Conservation (phyloP, 2,797 vertebrate genomes). For the Amphiprion clarkii region DNA sequence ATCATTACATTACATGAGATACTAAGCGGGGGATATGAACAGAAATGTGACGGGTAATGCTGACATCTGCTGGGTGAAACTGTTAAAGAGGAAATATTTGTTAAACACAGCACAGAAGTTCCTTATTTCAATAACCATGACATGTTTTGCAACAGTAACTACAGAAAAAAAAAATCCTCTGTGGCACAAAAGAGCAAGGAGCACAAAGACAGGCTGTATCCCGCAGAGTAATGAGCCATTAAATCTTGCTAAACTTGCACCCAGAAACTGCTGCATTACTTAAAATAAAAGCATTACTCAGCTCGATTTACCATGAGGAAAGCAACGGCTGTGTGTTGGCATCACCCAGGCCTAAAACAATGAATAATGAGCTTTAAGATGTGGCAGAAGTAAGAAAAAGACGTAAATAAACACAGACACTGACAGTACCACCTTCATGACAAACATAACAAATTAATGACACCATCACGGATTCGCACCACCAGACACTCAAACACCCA, state of each 20-base stretch:
- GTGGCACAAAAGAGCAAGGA: constrained; percentile 43
- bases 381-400: constrained; percentile 16
- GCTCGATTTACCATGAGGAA: constrained; percentile 28
- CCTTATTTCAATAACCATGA: constrained; percentile 50
- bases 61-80: constrained; percentile 35
- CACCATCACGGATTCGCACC: constrained; percentile 54
- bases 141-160: constrained; percentile 34
- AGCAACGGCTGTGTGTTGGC: constrained; percentile 6
- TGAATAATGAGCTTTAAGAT: constrained; percentile 17
- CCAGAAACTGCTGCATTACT: constrained; percentile 46
- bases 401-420: constrained; percentile 55
- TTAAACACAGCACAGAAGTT: constrained; percentile 24
- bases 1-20: constrained; percentile 16
- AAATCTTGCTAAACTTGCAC: constrained; percentile 36
- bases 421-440: constrained; percentile 58
- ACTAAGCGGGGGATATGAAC: not conserved
- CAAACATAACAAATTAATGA: constrained; percentile 56
- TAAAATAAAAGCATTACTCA: constrained; percentile 17
- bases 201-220: constrained; percentile 35
- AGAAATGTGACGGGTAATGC: constrained; percentile 31
- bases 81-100: constrained; percentile 51
- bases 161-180: constrained; percentile 23
- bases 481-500: constrained; percentile 59
- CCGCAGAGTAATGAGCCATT: constrained; percentile 49
- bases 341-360: constrained; percentile 34